A percentile compares a stretch with the other conserved stretches of the same genome.
Evolutionary conservation across 2,888 invertebrate genomes (phyloP).

Genomic region (Ceraclea dissimilis): DNA sequence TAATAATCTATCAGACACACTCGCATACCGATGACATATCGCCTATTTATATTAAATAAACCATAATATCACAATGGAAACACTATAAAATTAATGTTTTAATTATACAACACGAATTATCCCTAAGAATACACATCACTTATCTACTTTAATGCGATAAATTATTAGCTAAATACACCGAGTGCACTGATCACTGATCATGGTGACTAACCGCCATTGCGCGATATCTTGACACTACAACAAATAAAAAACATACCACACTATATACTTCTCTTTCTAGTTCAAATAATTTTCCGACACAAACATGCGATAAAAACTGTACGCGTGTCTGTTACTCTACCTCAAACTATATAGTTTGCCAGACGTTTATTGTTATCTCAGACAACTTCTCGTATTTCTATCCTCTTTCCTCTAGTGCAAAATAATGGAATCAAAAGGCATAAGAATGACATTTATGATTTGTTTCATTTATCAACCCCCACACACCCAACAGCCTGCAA

Average conservation of each 20-base stretch:
- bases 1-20: constrained; percentile 1
- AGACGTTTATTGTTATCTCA: too few relatives aligned
- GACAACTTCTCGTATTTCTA: too few relatives aligned
- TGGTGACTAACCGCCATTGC: constrained; percentile 24
- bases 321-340: too few relatives aligned
- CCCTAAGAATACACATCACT: constrained; percentile 17
- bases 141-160: constrained; percentile 14
- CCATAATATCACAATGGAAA: constrained; percentile 11
- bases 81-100: constrained; percentile 17
- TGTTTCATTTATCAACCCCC: constrained; percentile 19
- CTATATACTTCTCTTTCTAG: constrained; percentile 11
- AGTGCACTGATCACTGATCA: constrained; percentile 5
- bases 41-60: constrained; percentile 2
- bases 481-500: constrained; percentile 18
- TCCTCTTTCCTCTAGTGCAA: too few relatives aligned
- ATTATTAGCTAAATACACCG: constrained; percentile 15
- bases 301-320: too few relatives aligned
- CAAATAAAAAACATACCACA: constrained; percentile 7
- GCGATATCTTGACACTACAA: constrained; percentile 22
- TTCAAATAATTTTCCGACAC: neutral
- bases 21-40: constrained; percentile 14
- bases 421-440: constrained; percentile 10
- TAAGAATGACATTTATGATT: constrained; percentile 15
- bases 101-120: constrained; percentile 8
- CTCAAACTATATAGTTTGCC: too few relatives aligned